These are phyloP conservation scores for Zootoca vivipara DNA, from an alignment of 2,113 vertebrate genomes.

Conservation along the genomic window DNA sequence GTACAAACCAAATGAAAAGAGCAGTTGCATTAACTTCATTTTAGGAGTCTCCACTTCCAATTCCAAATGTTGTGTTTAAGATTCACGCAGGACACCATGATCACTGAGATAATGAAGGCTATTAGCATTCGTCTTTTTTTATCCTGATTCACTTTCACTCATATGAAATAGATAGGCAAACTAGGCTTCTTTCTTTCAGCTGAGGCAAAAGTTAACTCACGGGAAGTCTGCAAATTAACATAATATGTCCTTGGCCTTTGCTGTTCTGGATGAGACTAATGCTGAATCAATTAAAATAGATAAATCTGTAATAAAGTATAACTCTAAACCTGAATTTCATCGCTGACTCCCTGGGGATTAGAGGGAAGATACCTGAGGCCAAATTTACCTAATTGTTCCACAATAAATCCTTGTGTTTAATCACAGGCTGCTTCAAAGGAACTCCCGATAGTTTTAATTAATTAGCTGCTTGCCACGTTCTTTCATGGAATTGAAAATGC, in stretches of 20 bases:
- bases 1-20: not conserved
- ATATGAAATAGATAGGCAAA: constrained; percentile 16
- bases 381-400: constrained; percentile 67
- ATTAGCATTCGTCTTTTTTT: constrained; percentile 34
- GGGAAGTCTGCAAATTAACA: constrained; percentile 49
- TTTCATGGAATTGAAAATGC: constrained; percentile 54
- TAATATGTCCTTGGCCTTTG: constrained; percentile 51
- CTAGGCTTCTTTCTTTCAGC: constrained; percentile 34
- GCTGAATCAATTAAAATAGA: constrained; percentile 68
- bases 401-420: constrained; percentile 64
- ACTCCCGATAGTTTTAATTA: constrained; percentile 60
- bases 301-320: constrained; percentile 60
- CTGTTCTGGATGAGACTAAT: constrained; percentile 50
- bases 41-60: not conserved
- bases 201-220: constrained; percentile 51
- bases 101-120: constrained; percentile 12
- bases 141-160: constrained; percentile 26
- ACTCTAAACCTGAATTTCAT: constrained; percentile 53
- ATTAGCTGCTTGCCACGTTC: constrained; percentile 54
- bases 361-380: constrained; percentile 48
- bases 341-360: constrained; percentile 7
- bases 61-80: constrained; percentile 7
- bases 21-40: too few species aligned
- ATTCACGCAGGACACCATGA: not conserved
- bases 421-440: constrained; percentile 61